Base-by-base conservation (phyloP, 2,888 invertebrate species). In the Thecophora atra region DNA sequence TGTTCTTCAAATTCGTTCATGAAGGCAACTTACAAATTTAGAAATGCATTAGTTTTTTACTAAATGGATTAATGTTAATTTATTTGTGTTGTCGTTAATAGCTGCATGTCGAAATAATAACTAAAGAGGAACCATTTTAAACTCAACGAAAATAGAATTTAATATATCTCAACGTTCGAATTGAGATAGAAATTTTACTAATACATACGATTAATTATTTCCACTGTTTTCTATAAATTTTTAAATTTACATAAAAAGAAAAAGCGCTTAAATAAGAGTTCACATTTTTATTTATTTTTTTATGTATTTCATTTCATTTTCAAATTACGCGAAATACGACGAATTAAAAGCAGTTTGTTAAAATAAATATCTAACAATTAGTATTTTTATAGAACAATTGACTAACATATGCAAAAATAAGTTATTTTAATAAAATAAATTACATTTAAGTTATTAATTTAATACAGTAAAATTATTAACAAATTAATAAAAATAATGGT, bases 361-460 rank as follows among this genome's bases (percentile, higher is more conserved):
- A 68, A 68, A 58, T 21, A 56, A 58, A 42, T 44, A 68, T 24
- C 58, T 68, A 42, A n/a, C 24, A 28, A 44, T 67, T 54, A 67
- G 52, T 19, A 54, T 44, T 65, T n/a, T 47, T 64, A 24, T 64
- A 47, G 15, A 44, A 44, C 6, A 62, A 30, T 28, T 17, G 44
- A 21, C 11, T 5, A 66, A 54, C 28, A 42, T 17, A 44, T 68
- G 68, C 68, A 58, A 58, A 58, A 67, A 68, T 68, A 68, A 56
- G 56, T 58, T 44, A 56, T 54, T 37, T 58, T 44, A 58, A 58
- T 58, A 68, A 30, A 26, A 17, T 30, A 68, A 44, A 68, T 58
- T 68, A 58, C 68, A 68, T 13, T 58, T 58, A n/a, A n/a, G n/a
- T n/a, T n/a, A n/a, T n/a, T n/a, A n/a, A n/a, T n/a, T n/a, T n/a